Evolutionary conservation across 2,797 vertebrate species (phyloP).

Genomic region (Pogonophryne albipinna): DNA sequence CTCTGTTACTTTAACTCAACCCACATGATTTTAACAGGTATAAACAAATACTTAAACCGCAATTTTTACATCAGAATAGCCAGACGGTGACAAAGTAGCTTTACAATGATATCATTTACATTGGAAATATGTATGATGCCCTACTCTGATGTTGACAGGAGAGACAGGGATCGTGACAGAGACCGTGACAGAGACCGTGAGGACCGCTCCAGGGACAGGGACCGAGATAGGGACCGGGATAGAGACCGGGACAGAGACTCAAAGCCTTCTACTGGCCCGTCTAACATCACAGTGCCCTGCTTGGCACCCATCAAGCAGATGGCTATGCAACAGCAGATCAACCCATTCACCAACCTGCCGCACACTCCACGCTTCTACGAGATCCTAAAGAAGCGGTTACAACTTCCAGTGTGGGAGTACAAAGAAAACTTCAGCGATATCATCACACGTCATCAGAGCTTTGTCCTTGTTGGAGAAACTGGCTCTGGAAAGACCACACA

Average conservation of each 20-base stretch:
- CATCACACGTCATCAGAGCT: constrained; percentile 94
- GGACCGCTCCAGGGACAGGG: constrained; percentile 89
- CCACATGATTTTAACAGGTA: background rate
- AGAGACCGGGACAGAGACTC: constrained; percentile 90
- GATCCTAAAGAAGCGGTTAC: constrained; percentile 96
- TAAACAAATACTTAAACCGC: background rate
- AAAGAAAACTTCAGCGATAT: constrained; percentile 97
- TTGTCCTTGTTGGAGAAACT: constrained; percentile 97
- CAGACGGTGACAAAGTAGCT: background rate
- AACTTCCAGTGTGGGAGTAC: constrained; percentile 98
- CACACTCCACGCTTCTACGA: constrained; percentile 97
- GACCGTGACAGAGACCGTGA: constrained; percentile 92
- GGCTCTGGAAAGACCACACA: constrained; percentile 99
- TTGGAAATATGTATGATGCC: background rate
- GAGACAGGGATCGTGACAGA: constrained; percentile 83
- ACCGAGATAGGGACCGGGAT: constrained; percentile 90
- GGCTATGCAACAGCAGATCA: constrained; percentile 92
- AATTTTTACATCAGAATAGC: background rate
- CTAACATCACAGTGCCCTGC: constrained; percentile 66
- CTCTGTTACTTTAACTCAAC: background rate
- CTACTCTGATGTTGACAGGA: constrained; percentile 66
- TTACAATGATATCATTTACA: background rate
- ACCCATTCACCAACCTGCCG: constrained; percentile 97
- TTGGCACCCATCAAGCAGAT: constrained; percentile 89
- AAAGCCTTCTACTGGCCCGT: constrained; percentile 75